Evolutionary conservation across 2,113 vertebrate genomes (phyloP).

Genomic region (Meleagris gallopavo): DNA sequence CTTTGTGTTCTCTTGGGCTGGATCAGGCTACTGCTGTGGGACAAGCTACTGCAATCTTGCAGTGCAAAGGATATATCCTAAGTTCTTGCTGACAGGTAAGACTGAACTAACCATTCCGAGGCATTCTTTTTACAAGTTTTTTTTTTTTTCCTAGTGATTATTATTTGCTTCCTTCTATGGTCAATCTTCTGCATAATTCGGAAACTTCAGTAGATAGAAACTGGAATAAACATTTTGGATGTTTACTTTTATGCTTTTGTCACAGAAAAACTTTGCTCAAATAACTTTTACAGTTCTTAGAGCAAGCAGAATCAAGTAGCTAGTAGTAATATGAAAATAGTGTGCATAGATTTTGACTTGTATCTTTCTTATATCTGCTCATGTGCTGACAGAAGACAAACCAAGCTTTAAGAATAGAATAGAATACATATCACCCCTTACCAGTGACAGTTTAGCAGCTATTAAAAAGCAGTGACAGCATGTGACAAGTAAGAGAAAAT

Average conservation of each 20-base stretch:
- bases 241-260: neutral
- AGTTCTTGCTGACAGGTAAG: conserved; percentile 77
- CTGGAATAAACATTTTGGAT: neutral
- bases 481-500: conserved; percentile 40
- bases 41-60: conserved; percentile 48
- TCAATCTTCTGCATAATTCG: neutral
- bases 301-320: neutral
- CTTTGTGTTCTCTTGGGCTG: conserved; percentile 72
- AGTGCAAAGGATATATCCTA: conserved; percentile 36
- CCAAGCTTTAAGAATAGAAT: conserved; percentile 6
- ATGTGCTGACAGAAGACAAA: neutral
- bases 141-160: neutral
- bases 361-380: neutral
- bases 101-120: neutral
- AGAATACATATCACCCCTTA: neutral
- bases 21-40: conserved; percentile 60
- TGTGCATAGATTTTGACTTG: neutral
- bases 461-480: conserved; percentile 12
- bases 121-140: neutral
- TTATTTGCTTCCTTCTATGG: neutral
- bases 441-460: neutral
- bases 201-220: neutral
- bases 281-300: neutral
- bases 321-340: neutral
- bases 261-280: neutral